These are phyloP conservation scores for Fopius arisanus DNA, from an alignment of 1,140 invertebrate genomes.

Conservation along the genomic window DNA sequence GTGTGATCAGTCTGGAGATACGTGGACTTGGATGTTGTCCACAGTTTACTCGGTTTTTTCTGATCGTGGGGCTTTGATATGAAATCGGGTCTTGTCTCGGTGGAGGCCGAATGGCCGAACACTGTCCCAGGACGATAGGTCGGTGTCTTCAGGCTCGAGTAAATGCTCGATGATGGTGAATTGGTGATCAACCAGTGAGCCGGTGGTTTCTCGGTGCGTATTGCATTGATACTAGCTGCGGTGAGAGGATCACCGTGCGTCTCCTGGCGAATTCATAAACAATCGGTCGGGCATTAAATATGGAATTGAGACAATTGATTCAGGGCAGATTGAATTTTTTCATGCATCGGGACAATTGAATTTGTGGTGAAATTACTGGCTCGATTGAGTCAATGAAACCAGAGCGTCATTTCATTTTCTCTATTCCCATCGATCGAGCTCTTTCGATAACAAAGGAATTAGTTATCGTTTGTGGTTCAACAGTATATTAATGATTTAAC, in stretches of 20 bases:
- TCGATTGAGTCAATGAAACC: background rate
- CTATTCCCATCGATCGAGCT: background rate
- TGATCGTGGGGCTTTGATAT: conserved; percentile 48
- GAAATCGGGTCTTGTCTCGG: conserved; percentile 48
- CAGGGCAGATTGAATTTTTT: background rate
- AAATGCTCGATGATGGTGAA: background rate
- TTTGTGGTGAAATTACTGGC: background rate
- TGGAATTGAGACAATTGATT: conserved; percentile 5
- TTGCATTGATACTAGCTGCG: conserved; percentile 16
- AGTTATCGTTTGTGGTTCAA: background rate
- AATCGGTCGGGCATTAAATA: background rate
- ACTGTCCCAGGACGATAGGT: background rate
- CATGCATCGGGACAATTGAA: background rate
- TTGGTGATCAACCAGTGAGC: conserved; percentile 9
- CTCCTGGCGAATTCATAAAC: conserved; percentile 10
- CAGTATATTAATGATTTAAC: background rate
- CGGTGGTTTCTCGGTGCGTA: conserved; percentile 24
- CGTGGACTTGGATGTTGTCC: conserved; percentile 40
- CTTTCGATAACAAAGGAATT: background rate
- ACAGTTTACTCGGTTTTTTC: conserved; percentile 41
- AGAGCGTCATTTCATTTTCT: background rate
- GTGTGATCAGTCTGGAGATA: conserved; percentile 44
- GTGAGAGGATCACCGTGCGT: conserved; percentile 12
- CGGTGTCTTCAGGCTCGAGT: background rate
- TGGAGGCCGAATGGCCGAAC: background rate